Evolutionary conservation across 2,888 invertebrate genomes (phyloP).

Genomic region (Andricus quercusramuli): DNA sequence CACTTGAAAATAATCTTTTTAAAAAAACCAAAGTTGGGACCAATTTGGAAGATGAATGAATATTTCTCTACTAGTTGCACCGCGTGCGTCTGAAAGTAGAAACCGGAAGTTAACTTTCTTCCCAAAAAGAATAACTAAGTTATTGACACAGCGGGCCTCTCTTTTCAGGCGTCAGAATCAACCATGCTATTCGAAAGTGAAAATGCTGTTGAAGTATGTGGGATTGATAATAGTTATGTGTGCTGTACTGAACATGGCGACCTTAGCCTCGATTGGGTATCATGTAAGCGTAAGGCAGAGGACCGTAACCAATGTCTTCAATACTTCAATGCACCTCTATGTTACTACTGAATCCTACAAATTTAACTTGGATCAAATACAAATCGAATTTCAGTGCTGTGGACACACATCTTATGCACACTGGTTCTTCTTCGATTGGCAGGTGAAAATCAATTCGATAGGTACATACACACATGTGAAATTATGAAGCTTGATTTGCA

Average conservation of each 20-base stretch:
- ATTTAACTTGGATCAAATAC: slow-evolving; percentile 68
- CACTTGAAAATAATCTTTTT: no score
- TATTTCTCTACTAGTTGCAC: no score
- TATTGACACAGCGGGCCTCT: slow-evolving; percentile 15
- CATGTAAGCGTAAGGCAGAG: slow-evolving; percentile 64
- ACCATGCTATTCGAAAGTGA: slow-evolving; percentile 58
- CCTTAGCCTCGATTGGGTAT: slow-evolving; percentile 65
- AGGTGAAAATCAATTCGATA: slow-evolving; percentile 61
- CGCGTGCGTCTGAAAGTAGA: background rate
- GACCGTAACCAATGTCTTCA: slow-evolving; percentile 65
- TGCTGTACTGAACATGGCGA: slow-evolving; percentile 63
- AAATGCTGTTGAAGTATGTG: slow-evolving; percentile 57
- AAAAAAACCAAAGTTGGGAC: no score
- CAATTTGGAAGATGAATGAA: no score
- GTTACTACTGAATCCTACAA: slow-evolving; percentile 62
- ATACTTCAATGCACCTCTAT: slow-evolving; percentile 70
- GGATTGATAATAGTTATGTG: slow-evolving; percentile 63
- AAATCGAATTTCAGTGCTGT: slow-evolving; percentile 71
- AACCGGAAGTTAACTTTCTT: slow-evolving; percentile 18
- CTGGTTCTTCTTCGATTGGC: slow-evolving; percentile 73
- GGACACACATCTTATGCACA: slow-evolving; percentile 68
- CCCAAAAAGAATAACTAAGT: background rate
- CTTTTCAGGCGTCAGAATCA: slow-evolving; percentile 59
- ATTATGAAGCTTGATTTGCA: background rate
- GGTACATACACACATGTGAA: background rate